Evolutionary conservation across 1,140 invertebrate species (phyloP).

Genomic region (Temnothorax curvispinosus): DNA sequence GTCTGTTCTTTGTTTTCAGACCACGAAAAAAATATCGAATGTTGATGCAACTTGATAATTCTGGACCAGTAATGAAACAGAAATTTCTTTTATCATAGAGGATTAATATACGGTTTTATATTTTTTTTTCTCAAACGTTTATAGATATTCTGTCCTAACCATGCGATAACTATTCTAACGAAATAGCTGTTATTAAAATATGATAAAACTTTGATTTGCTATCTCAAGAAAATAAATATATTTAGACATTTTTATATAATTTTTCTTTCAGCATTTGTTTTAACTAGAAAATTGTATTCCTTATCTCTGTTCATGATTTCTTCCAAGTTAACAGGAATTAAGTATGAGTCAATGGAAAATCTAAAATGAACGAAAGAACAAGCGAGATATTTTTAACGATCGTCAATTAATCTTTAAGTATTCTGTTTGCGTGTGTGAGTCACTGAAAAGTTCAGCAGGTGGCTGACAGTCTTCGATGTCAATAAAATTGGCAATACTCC

Average conservation of each 20-base stretch:
- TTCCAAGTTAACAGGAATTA: neutral
- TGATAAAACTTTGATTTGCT: neutral
- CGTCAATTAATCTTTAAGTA: conserved; percentile 51
- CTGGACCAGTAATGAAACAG: neutral
- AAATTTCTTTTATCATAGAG: neutral
- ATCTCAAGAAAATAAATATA: neutral
- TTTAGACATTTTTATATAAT: neutral
- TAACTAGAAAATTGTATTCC: neutral
- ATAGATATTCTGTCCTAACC: neutral
- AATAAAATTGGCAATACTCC: conserved; percentile 23
- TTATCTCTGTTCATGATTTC: neutral
- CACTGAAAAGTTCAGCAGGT: conserved; percentile 42
- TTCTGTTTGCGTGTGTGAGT: neutral
- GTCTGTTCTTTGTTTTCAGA: conserved; percentile 5
- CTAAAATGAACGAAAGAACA: conserved; percentile 10
- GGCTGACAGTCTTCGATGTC: conserved; percentile 21
- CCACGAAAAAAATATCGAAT: neutral
- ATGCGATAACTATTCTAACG: conserved; percentile 10
- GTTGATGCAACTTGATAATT: neutral
- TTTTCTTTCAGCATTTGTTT: neutral
- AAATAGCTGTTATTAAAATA: too few relatives aligned
- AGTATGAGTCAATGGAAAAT: neutral
- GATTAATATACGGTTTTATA: conserved; percentile 10
- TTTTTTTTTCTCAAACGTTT: conserved; percentile 55
- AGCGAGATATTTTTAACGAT: conserved; percentile 66